These are phyloP conservation scores for Synanthedon tipuliformis DNA, from an alignment of 2,888 invertebrate species.

Conservation along the genomic window DNA sequence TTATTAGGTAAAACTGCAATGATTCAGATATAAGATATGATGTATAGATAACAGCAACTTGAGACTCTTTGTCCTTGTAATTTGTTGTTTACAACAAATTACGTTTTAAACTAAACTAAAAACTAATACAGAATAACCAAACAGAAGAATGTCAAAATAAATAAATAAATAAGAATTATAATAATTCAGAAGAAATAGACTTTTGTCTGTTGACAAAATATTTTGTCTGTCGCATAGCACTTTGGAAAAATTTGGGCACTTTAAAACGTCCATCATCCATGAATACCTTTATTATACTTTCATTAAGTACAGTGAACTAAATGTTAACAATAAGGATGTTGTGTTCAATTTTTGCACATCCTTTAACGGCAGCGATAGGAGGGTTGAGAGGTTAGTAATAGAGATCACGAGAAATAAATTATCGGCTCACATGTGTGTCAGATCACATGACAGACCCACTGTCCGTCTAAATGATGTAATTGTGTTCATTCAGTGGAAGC, in stretches of 20 bases:
- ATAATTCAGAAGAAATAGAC: too few relatives aligned
- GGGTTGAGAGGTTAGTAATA: slow-evolving; percentile 20
- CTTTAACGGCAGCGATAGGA: slow-evolving; percentile 16
- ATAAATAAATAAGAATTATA: too few relatives aligned
- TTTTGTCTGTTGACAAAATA: too few relatives aligned
- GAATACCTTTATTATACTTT: slow-evolving; percentile 1
- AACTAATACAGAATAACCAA: too few relatives aligned
- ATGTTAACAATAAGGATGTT: slow-evolving; percentile 4
- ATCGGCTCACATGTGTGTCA: slow-evolving; percentile 15
- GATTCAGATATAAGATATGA: too few relatives aligned
- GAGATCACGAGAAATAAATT: slow-evolving; percentile 15
- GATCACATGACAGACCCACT: neutral
- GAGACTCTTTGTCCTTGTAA: too few relatives aligned
- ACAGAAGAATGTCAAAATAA: too few relatives aligned
- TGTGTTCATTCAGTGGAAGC: neutral
- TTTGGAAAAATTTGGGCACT: slow-evolving; percentile 12
- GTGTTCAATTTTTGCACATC: slow-evolving; percentile 18
- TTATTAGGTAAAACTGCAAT: too few relatives aligned
- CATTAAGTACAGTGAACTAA: slow-evolving; percentile 1
- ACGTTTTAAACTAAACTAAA: too few relatives aligned
- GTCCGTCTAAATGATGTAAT: neutral
- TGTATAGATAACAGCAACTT: too few relatives aligned
- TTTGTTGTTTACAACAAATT: too few relatives aligned
- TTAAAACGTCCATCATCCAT: neutral
- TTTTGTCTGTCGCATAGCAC: slow-evolving; percentile 10